Evolutionary conservation across 1,140 invertebrate genomes (phyloP).

Genomic region (Camponotus vicinus): DNA sequence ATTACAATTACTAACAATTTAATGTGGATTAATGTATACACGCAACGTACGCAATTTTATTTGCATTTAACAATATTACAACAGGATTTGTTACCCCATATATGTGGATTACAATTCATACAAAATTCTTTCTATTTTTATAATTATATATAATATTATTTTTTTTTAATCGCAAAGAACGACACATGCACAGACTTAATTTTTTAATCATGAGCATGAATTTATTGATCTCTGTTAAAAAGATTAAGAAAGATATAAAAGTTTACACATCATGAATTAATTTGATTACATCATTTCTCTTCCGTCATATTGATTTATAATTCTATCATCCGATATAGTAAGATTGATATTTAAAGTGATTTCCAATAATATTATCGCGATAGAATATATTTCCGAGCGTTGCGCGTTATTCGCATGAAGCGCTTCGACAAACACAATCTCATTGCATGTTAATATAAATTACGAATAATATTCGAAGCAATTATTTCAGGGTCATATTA

Average conservation of each 20-base stretch:
- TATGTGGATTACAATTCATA: not conserved
- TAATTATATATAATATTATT: not conserved
- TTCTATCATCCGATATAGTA: not conserved
- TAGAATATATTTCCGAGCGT: not conserved
- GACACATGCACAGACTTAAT: not conserved
- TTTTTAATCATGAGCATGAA: not conserved
- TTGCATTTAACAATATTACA: not conserved
- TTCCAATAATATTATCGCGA: conserved; percentile 34
- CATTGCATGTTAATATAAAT: conserved; percentile 8
- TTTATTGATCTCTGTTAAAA: conserved; percentile 24
- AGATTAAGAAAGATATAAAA: not conserved
- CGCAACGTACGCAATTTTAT: not conserved
- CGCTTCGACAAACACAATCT: not conserved
- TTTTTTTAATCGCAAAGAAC: not conserved
- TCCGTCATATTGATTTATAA: not conserved
- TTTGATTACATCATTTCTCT: not conserved
- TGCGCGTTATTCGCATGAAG: not conserved
- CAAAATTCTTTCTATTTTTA: not conserved
- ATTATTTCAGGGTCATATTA: not conserved
- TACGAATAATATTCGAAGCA: not conserved
- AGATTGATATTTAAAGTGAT: conserved; percentile 24
- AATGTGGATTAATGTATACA: not conserved
- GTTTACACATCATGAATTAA: not conserved
- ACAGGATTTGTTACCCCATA: not conserved
- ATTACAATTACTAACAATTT: conserved; percentile 17